These are phyloP conservation scores for Oryzias sinensis DNA, from an alignment of 2,797 vertebrate genomes.

Conservation along the genomic window DNA sequence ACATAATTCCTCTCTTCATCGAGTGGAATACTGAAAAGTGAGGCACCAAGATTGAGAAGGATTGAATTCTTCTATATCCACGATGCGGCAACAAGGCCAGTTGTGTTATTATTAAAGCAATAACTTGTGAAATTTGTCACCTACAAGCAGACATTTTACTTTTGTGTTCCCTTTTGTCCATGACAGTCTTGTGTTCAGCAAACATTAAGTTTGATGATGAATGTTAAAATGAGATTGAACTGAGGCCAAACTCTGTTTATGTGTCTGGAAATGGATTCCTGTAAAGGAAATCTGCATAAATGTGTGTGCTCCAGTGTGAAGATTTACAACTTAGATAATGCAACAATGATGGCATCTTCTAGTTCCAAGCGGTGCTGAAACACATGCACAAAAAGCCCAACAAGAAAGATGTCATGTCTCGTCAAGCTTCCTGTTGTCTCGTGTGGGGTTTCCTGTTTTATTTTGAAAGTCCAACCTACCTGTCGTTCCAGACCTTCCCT, in stretches of 20 bases:
- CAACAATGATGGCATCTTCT: constrained; percentile 65
- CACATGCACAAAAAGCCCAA: constrained; percentile 3
- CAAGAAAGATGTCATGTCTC: no score
- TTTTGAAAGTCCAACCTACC: no score
- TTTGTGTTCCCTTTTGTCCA: constrained; percentile 11
- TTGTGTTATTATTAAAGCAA: constrained; percentile 6
- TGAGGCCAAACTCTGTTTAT: neutral
- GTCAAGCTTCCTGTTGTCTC: no score
- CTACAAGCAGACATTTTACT: constrained; percentile 7
- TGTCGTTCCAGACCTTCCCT: no score
- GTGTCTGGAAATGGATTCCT: constrained; percentile 1
- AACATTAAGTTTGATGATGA: neutral
- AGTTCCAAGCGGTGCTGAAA: constrained; percentile 36
- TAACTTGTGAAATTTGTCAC: constrained; percentile 5
- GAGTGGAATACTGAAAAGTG: constrained; percentile 11
- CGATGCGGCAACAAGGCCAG: constrained; percentile 12
- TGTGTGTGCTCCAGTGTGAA: constrained; percentile 16
- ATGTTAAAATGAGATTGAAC: neutral
- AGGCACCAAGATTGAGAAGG: constrained; percentile 5
- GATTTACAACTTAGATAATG: constrained; percentile 64
- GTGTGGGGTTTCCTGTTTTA: no score
- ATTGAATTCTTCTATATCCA: constrained; percentile 1
- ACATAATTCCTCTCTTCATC: constrained; percentile 7
- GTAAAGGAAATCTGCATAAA: constrained; percentile 8
- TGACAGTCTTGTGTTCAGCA: constrained; percentile 1